These are phyloP conservation scores for Thripadectes ignobilis DNA, from an alignment of 2,797 vertebrate species.

Conservation along the genomic window DNA sequence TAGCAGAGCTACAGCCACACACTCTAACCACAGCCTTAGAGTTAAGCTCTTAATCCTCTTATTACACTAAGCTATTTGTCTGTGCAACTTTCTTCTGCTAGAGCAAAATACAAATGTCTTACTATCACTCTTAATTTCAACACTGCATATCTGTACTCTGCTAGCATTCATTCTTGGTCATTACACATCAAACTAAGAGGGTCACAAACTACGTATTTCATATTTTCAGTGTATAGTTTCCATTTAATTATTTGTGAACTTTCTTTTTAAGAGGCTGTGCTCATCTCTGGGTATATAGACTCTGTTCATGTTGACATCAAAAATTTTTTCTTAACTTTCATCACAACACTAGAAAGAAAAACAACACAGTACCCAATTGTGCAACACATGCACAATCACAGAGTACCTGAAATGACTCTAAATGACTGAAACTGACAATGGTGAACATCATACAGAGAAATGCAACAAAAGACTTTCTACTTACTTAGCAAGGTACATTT, in stretches of 20 bases:
- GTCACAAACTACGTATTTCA: fast-evolving
- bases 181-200: not conserved
- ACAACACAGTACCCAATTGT: not conserved
- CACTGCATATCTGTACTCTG: not conserved
- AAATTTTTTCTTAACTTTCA: not conserved
- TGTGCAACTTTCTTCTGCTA: not conserved
- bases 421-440: not conserved
- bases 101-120: not conserved
- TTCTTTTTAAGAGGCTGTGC: not conserved
- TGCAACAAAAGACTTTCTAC: not conserved
- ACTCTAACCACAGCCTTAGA: not conserved
- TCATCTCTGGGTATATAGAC: not conserved
- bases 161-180: not conserved
- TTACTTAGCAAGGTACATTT: not conserved
- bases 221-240: not conserved
- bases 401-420: not conserved
- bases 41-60: not conserved
- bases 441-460: not conserved
- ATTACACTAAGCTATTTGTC: not conserved
- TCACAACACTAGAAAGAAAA: not conserved
- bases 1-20: not conserved
- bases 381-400: too few species aligned
- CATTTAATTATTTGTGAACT: not conserved
- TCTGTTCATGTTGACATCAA: not conserved
- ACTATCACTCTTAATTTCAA: not conserved